Percentiles rank a stretch among this genome's conserved stretches.
Conservation (phyloP, 2,797 vertebrate genomes). For the Taenioides sp. region DNA sequence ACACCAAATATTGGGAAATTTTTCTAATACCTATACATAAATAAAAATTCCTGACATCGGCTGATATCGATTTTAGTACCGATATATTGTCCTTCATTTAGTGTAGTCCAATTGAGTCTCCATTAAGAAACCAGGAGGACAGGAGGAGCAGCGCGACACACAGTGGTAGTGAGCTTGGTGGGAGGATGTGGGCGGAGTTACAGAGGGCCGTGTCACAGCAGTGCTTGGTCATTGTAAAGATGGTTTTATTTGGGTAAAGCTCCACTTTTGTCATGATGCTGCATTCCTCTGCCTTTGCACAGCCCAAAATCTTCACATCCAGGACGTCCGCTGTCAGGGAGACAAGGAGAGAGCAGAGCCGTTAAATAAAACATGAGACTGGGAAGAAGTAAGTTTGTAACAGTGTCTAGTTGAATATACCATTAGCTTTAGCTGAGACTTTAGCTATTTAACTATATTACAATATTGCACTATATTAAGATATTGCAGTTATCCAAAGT, state of each 20-base stretch:
- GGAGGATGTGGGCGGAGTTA: constrained; percentile 52
- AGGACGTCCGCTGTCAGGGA: constrained; percentile 51
- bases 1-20: too few species aligned
- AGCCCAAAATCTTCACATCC: constrained; percentile 71
- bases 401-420: not conserved
- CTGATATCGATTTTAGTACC: not conserved
- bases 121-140: constrained; percentile 26
- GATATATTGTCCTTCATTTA: constrained; percentile 10
- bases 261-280: constrained; percentile 39
- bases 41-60: too few species aligned
- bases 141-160: constrained; percentile 35
- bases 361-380: not conserved
- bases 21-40: too few species aligned
- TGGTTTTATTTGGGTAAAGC: constrained; percentile 52
- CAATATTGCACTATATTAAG: not conserved
- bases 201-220: constrained; percentile 73
- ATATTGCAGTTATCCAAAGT: not conserved
- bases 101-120: constrained; percentile 19
- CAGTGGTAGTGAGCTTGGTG: constrained; percentile 19
- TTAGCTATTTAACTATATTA: not conserved
- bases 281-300: constrained; percentile 63
- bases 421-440: not conserved
- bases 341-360: constrained; percentile 7
- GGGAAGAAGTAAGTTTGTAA: not conserved
- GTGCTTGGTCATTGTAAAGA: constrained; percentile 70